Percentiles rank a stretch among this genome's conserved stretches.
Evolutionary conservation across 64 coral and sea anemone genomes (phyloP).

Genomic region (Actinia tenebrosa): DNA sequence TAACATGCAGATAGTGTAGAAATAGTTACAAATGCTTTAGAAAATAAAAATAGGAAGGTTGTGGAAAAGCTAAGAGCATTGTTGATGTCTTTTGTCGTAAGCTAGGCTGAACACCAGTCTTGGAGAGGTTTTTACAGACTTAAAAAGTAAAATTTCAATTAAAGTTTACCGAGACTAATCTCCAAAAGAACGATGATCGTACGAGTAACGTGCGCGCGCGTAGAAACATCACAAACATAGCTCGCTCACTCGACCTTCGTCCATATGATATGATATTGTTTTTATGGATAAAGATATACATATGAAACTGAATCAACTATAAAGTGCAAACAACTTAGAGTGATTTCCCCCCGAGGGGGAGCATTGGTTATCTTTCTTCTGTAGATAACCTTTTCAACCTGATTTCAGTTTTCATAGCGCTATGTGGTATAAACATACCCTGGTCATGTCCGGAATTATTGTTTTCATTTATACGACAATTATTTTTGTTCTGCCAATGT

Average conservation of each 20-base stretch:
- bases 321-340: background rate
- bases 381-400: constrained; percentile 5
- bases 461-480: background rate
- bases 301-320: background rate
- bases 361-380: background rate
- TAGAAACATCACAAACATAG: background rate
- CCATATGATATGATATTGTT: background rate
- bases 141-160: background rate
- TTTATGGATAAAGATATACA: background rate
- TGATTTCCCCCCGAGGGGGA: background rate
- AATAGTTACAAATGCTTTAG: background rate
- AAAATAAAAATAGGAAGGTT: too few species aligned
- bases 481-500: background rate
- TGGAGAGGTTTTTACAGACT: background rate
- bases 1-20: background rate
- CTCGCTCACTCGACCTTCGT: background rate
- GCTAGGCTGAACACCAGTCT: background rate
- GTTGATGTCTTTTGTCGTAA: background rate
- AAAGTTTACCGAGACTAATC: background rate
- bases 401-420: background rate
- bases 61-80: background rate
- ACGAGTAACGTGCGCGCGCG: background rate
- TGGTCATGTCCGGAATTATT: background rate
- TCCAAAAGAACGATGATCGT: background rate
- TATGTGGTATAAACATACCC: background rate